These are phyloP conservation scores for Erythrolamprus reginae DNA, from an alignment of 2,113 vertebrate genomes.

Conservation along the genomic window DNA sequence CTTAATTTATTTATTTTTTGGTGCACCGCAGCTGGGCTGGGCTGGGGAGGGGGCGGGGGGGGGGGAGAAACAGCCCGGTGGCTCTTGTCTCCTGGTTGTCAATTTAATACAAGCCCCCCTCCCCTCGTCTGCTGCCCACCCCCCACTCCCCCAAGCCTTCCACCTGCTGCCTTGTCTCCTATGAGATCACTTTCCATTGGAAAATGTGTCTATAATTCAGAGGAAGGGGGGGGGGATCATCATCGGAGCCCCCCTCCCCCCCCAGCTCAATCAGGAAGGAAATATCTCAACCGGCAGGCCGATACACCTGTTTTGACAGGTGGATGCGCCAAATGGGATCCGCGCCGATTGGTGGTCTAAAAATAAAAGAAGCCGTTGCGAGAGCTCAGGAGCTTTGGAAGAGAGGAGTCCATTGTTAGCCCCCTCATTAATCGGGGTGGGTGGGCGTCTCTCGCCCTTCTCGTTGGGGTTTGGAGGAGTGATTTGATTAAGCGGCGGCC, in stretches of 20 bases:
- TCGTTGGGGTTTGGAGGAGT: too few species aligned
- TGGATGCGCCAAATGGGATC: not conserved
- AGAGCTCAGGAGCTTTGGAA: not conserved
- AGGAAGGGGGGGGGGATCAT: not conserved
- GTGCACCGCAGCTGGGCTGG: not conserved
- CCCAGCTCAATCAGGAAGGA: not conserved
- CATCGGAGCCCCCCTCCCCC: too few species aligned
- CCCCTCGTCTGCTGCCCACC: not conserved
- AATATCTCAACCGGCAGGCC: not conserved
- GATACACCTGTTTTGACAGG: slow-evolving; percentile 8
- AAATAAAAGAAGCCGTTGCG: not conserved
- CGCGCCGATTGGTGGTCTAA: not conserved
- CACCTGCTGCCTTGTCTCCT: not conserved
- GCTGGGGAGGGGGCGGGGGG: too few species aligned
- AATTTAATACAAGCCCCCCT: not conserved
- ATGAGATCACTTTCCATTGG: slow-evolving; percentile 13
- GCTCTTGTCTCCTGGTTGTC: not conserved
- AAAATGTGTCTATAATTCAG: slow-evolving; percentile 1
- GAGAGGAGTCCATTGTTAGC: not conserved
- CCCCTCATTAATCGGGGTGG: not conserved
- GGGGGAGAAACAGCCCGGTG: too few species aligned
- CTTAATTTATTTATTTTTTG: too few species aligned
- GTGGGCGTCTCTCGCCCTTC: not conserved
- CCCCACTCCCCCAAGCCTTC: too few species aligned
- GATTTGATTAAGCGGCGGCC: too few species aligned